Base-by-base conservation (phyloP, 64 coral and sea anemone genomes). In the Trachythela sp. region DNA sequence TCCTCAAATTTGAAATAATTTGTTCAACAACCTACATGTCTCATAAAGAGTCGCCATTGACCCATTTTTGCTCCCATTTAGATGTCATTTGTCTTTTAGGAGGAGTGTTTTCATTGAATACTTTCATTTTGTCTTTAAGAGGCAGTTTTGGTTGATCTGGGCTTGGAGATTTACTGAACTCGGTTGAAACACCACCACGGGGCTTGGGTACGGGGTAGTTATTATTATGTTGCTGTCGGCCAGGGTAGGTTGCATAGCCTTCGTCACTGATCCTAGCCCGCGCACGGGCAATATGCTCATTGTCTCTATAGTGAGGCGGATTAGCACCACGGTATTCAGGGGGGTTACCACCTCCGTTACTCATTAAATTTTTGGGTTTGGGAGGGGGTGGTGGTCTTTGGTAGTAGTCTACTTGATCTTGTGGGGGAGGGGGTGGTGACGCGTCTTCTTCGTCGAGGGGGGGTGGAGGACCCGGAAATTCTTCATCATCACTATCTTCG, bases 61-160 rank as follows among this genome's bases (percentile, higher is more conserved):
- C 34, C 75, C 75, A 80, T 80, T 35, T 10, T 80, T 39, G 31
- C 20, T 80, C 75, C 75, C 75, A 80, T 39, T 80, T 80, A 13
- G 75, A 80, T 1, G 75, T 15, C 31, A 8, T 30, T 35, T 80
- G 75, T 39, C 37, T 80, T 18, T 37, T 37, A 37, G 75, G 75
- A 4, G 75, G 75, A 18, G 75, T 80, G 75, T 30, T 80, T 11
- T 80, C 75, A 80, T 80, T 80, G 34, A 80, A 80, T 9, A 80
- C 33, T 13, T 80, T 80, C 75, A 80, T 80, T 80, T 80, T 80
- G 75, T 80, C 75, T 30, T 80, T 80, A 80, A 80, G 35, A 6
- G 75, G 75, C 20, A 80, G 5, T 30, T 80, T 80, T 4, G 75
- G 27, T 22, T 80, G 75, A 80, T 80, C 75, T 9, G 75, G 75